Conservation (phyloP, 2,797 vertebrate species). For the Hypotaenidia okinawae region DNA sequence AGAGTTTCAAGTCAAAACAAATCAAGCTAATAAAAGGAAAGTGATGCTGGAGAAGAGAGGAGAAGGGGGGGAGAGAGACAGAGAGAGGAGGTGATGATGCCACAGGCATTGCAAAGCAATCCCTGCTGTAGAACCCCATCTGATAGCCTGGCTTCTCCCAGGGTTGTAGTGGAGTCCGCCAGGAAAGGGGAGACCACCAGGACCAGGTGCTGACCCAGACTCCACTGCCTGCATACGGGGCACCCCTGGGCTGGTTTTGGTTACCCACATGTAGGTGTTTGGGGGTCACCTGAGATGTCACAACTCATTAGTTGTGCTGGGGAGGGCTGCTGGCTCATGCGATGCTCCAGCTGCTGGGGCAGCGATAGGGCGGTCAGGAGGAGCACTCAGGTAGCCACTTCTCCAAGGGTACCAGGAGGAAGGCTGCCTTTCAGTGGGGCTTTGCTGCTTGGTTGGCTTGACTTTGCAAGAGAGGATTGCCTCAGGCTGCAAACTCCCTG, state of each 20-base stretch:
- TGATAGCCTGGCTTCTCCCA: neutral
- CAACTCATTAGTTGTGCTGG: fast-evolving
- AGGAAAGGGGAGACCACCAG: neutral
- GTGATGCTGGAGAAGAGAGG: neutral
- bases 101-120: neutral
- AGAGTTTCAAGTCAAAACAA: neutral
- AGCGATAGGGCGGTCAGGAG: fast-evolving
- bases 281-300: neutral
- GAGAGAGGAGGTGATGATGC: neutral
- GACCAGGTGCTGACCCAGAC: neutral
- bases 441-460: neutral
- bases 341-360: neutral
- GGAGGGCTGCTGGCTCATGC: fast-evolving
- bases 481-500: neutral
- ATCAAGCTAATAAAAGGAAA: neutral
- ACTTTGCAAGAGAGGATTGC: neutral
- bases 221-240: neutral
- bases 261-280: neutral
- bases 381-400: neutral
- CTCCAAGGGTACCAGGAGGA: neutral
- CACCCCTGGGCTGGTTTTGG: fast-evolving
- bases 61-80: no score
- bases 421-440: neutral
- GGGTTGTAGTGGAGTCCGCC: neutral
- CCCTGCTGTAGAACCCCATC: neutral